These are phyloP conservation scores for Rana temporaria DNA, from an alignment of 2,113 vertebrate species.

Conservation along the genomic window DNA sequence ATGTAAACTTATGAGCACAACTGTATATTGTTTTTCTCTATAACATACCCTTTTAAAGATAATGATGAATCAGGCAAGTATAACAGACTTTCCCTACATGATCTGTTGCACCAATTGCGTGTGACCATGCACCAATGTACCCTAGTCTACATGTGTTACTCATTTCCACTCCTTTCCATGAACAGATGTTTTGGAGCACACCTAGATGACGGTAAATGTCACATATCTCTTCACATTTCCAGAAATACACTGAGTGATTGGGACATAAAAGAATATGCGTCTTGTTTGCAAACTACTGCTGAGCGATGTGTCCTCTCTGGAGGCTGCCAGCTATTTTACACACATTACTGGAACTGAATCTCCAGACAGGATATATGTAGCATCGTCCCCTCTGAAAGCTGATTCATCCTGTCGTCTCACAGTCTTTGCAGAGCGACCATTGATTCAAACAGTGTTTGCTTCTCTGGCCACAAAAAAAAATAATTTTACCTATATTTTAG, in stretches of 20 bases:
- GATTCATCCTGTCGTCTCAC: constrained; percentile 64
- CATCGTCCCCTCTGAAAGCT: constrained; percentile 65
- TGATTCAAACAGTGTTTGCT: not conserved
- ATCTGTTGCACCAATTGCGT: no score
- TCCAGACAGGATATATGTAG: constrained; percentile 71
- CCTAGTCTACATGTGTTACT: not conserved
- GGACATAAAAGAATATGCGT: constrained; percentile 24
- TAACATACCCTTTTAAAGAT: no score
- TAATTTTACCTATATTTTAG: no score
- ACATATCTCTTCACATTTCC: not conserved
- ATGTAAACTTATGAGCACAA: no score
- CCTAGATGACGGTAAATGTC: not conserved
- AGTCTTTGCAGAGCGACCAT: constrained; percentile 53
- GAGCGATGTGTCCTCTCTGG: constrained; percentile 38
- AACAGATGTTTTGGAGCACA: not conserved
- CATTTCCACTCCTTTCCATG: not conserved
- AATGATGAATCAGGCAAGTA: no score
- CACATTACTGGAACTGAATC: constrained; percentile 69
- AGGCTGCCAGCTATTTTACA: constrained; percentile 67
- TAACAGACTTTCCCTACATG: no score
- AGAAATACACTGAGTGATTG: not conserved
- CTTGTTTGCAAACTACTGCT: not conserved
- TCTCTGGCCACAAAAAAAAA: constrained; percentile 23
- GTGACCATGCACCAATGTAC: not conserved
- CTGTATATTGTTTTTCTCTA: no score